Evolutionary conservation across 2,888 invertebrate genomes (phyloP).

Genomic region (Pegoplata infirma): DNA sequence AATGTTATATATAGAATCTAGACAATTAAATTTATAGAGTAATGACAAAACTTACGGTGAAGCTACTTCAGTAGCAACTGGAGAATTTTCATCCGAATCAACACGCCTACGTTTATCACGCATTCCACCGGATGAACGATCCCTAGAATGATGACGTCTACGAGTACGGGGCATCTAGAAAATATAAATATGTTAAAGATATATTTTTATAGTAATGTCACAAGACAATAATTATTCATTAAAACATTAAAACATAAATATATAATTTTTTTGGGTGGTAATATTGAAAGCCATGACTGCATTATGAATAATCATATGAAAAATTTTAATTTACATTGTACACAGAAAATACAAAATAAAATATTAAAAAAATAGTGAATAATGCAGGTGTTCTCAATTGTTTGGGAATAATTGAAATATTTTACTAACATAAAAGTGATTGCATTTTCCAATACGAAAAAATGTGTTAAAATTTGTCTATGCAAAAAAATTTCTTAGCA

Average conservation of each 20-base stretch:
- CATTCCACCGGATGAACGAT: slow-evolving; percentile 78
- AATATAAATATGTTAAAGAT: no score
- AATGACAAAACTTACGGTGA: slow-evolving; percentile 74
- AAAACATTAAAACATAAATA: background rate
- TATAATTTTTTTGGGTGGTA: background rate
- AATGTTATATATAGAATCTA: no score
- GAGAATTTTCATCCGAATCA: slow-evolving; percentile 80
- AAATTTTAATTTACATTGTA: background rate
- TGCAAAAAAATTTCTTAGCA: no score
- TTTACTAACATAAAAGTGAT: no score
- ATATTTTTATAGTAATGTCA: background rate
- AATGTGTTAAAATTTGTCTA: no score
- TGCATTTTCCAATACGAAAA: no score
- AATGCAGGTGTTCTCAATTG: background rate
- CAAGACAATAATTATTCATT: background rate
- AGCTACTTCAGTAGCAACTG: slow-evolving; percentile 71
- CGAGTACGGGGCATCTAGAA: slow-evolving; percentile 89
- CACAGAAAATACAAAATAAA: background rate
- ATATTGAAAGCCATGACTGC: slow-evolving; percentile 24
- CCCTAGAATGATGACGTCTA: slow-evolving; percentile 88
- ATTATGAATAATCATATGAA: background rate
- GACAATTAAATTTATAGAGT: slow-evolving; percentile 42
- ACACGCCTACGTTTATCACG: slow-evolving; percentile 85
- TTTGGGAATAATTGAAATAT: no score
- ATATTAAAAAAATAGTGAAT: background rate